Evolutionary conservation across 2,888 invertebrate species (phyloP).

Genomic region (Tuberolachnus salignus): DNA sequence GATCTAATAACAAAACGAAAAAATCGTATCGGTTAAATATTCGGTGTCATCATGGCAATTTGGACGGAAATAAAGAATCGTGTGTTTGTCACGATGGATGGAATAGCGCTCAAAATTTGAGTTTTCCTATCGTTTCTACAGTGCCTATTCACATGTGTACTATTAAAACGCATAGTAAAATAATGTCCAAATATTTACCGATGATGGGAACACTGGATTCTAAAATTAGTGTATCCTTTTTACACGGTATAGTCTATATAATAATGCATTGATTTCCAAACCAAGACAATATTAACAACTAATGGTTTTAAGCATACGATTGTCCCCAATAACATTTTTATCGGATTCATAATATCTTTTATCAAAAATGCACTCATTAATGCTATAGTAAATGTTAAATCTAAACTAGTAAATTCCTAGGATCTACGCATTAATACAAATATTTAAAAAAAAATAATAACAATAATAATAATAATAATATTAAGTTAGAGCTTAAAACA

Average conservation of each 20-base stretch:
- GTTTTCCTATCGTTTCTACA: neutral
- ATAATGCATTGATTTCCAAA: no score
- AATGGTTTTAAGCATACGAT: no score
- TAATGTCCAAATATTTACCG: neutral
- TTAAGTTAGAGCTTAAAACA: no score
- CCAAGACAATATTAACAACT: no score
- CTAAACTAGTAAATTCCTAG: neutral
- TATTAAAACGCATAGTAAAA: neutral
- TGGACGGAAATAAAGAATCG: neutral
- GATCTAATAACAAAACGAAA: neutral
- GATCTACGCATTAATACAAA: no score
- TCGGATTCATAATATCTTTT: no score
- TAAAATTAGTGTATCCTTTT: slow-evolving; percentile 17
- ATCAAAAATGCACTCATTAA: neutral
- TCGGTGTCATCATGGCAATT: slow-evolving; percentile 8
- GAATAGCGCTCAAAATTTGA: neutral
- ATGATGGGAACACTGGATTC: neutral
- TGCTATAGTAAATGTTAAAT: neutral
- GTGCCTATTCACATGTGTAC: slow-evolving; percentile 23
- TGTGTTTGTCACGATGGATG: slow-evolving; percentile 12
- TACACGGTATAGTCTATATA: neutral
- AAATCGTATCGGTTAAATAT: neutral
- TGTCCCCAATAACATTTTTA: no score
- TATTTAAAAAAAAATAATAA: no score
- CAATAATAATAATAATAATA: no score